These are phyloP conservation scores for Oreochromis aureus DNA, from an alignment of 2,113 vertebrate genomes.

Conservation along the genomic window DNA sequence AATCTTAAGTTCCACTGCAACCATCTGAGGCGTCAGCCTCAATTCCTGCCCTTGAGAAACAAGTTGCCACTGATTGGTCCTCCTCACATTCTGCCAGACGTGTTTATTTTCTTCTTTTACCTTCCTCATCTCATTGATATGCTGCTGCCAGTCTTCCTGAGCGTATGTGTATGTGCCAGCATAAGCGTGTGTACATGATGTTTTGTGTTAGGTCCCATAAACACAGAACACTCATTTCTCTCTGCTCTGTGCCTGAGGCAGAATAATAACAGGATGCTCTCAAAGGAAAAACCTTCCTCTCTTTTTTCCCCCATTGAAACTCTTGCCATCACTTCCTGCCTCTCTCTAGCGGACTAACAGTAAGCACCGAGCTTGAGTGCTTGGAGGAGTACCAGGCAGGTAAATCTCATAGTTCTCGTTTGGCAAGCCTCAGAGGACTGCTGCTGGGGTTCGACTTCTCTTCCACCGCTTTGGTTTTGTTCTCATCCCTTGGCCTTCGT, in stretches of 20 bases:
- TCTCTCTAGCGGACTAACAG: neutral
- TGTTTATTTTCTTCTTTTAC: conserved; percentile 31
- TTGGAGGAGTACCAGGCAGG: conserved; percentile 18
- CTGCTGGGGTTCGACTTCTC: conserved; percentile 4
- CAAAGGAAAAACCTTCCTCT: conserved; percentile 36
- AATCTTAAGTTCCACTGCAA: neutral
- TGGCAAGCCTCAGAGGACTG: conserved; percentile 6
- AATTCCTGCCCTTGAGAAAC: conserved; percentile 5
- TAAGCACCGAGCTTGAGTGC: neutral
- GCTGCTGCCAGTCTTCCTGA: conserved; percentile 4
- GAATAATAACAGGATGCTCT: conserved; percentile 57
- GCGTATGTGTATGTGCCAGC: neutral
- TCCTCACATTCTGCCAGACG: conserved; percentile 10
- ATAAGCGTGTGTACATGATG: conserved; percentile 9
- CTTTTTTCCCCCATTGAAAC: neutral
- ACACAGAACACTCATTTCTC: conserved; percentile 50
- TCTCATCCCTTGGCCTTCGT: neutral
- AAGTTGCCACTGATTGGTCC: conserved; percentile 12
- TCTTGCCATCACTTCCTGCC: neutral
- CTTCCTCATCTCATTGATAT: conserved; percentile 34
- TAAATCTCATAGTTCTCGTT: conserved; percentile 15
- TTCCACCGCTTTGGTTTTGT: neutral
- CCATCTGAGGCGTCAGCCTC: neutral
- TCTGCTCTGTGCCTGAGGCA: conserved; percentile 40
- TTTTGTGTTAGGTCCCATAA: conserved; percentile 49